These are phyloP conservation scores for Arrhamphus sclerolepis DNA, from an alignment of 2,797 vertebrate genomes.

Conservation along the genomic window DNA sequence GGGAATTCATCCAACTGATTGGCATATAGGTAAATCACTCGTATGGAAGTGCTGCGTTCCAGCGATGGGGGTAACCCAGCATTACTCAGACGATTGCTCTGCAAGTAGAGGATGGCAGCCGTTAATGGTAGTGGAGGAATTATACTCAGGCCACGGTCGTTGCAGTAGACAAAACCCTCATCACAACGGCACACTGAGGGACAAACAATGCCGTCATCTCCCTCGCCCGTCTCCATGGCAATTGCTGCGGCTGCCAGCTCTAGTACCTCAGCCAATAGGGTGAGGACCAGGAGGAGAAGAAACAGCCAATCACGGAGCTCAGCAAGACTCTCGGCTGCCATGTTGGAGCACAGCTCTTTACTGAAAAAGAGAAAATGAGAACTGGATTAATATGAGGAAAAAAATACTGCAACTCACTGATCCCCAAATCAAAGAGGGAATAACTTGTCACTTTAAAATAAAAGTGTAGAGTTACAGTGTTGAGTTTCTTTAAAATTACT, in stretches of 20 bases:
- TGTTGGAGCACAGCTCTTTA: constrained; percentile 65
- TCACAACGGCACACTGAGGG: constrained; percentile 93
- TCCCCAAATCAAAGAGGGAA: constrained; percentile 11
- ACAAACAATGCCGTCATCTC: constrained; percentile 84
- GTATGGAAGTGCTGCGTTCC: constrained; percentile 82
- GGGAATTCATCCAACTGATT: constrained; percentile 94
- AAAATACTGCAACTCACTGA: constrained; percentile 10
- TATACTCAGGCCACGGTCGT: constrained; percentile 90
- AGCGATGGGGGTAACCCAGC: constrained; percentile 87
- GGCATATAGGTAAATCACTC: constrained; percentile 93
- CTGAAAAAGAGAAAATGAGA: constrained; percentile 51
- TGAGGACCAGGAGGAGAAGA: constrained; percentile 89
- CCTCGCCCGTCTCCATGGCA: constrained; percentile 81
- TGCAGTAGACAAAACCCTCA: constrained; percentile 94
- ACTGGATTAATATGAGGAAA: constrained; percentile 38
- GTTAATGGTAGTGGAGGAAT: constrained; percentile 89
- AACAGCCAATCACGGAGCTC: constrained; percentile 93
- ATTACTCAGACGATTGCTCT: constrained; percentile 94
- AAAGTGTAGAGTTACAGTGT: not conserved
- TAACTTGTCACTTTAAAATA: constrained; percentile 12
- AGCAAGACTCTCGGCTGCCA: constrained; percentile 82
- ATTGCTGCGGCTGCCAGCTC: constrained; percentile 84
- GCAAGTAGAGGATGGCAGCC: constrained; percentile 95
- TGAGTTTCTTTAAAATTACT: constrained; percentile 12
- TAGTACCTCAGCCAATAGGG: constrained; percentile 89